Base-by-base conservation (phyloP, 2,797 vertebrate species). In the Megalops cyprinoides region DNA sequence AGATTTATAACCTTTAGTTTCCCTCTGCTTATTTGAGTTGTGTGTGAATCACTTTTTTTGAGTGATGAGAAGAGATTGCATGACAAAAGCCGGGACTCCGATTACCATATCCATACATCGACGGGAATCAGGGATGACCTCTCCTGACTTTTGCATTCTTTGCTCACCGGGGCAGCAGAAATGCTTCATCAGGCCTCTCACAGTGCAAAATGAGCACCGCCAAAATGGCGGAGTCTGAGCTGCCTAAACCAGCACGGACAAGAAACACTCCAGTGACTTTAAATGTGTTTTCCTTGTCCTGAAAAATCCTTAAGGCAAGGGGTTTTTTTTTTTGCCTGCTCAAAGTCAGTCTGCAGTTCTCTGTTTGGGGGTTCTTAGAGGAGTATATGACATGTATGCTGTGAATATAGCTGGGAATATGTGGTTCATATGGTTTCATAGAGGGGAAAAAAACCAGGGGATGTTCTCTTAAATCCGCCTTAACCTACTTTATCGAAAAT, bases 391-490 rank as follows among this genome's bases (percentile, higher is more conserved):
- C 46, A 14, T 65, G 37, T 37, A n/a, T 56, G 51, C 51, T 51
- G 51, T n/a, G 67, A 55, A 34, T 67, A 28, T 46, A 23, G 67
- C 9, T 62, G 23, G 5, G 4, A 62, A 20, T 37, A 14, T 39
- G 74, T 34, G 73, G 58, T 48, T 48, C 77, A 37, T 28, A 49
- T 65, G 42, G 28, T 83, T 53, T 76, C 58, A 78, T 62, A n/a
- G 49, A 28, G 39, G 71, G 12, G 53, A 37, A 42, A 71, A 69
- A 56, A 14, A 75, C 60, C 31, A 28, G 71, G 79, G 86, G 60
- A 84, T 82, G 80, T 85, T 83, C 79, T 81, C 76, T 65, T 86
- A 87, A 86, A 86, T 84, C 84, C 79, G 83, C 71, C 81, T 88
- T 83, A 85, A 86, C 85, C 86, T 78, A 82, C 79, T 84, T 89